phyloP scores from a whole-genome alignment of 2,113 vertebrate genomes.

The Ginglymostoma cirratum region DNA sequence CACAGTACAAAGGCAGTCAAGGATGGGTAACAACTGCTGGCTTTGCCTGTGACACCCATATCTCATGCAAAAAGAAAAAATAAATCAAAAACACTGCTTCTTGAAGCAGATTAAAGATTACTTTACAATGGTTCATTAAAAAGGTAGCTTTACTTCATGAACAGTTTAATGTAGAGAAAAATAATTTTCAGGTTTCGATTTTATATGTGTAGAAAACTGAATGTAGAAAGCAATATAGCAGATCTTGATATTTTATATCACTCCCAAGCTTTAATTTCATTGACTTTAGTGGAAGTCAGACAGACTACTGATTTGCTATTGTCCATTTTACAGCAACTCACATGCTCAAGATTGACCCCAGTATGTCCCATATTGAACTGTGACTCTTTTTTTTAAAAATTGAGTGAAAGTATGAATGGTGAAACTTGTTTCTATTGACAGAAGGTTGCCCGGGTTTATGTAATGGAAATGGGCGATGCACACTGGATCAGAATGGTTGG shows the following conservation, averaged over 20 bases:
- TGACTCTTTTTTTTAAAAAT: not conserved
- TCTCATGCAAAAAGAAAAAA: too few relatives aligned
- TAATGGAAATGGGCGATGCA: slow-evolving; percentile 93
- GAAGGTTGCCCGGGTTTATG: slow-evolving; percentile 96
- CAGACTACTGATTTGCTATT: not conserved
- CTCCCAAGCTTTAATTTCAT: not conserved
- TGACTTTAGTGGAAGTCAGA: not conserved
- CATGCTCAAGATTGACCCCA: not conserved
- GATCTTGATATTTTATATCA: not conserved
- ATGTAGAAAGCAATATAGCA: not conserved
- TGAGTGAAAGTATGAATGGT: not conserved
- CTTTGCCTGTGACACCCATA: too few relatives aligned
- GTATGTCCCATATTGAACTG: not conserved
- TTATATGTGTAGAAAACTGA: not conserved
- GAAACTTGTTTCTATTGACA: slow-evolving; percentile 59
- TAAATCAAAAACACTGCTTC: not conserved
- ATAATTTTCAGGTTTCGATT: not conserved
- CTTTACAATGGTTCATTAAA: not conserved
- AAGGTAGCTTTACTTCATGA: not conserved
- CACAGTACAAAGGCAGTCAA: too few relatives aligned
- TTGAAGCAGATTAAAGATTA: not conserved
- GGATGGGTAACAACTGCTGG: too few relatives aligned
- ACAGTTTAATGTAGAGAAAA: not conserved
- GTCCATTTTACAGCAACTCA: not conserved
- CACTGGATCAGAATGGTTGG: slow-evolving; percentile 91